Conservation (phyloP, 2,113 vertebrate genomes). For the Hippocampus barbouri region DNA sequence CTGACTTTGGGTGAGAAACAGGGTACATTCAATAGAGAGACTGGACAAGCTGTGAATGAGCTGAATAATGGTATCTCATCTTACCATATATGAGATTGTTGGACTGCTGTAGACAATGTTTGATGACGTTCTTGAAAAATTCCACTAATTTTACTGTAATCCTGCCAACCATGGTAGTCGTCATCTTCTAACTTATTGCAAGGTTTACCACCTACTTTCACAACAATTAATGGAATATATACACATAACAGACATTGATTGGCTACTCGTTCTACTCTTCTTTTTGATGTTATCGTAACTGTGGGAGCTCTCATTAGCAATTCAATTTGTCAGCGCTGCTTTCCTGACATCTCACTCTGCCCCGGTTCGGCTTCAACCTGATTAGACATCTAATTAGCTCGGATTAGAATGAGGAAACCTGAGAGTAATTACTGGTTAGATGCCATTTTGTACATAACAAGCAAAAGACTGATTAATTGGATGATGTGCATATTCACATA, state of each 20-base stretch:
- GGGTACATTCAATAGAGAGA: too few relatives aligned
- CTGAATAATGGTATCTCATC: background rate
- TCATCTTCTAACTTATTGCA: background rate
- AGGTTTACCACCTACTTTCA: background rate
- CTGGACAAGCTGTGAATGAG: background rate
- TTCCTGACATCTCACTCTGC: slow-evolving; percentile 3
- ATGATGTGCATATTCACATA: background rate
- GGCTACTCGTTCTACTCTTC: background rate
- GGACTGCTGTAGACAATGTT: background rate
- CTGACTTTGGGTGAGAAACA: too few relatives aligned
- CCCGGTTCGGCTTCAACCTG: slow-evolving; percentile 1
- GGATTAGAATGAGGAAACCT: background rate
- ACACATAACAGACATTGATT: background rate
- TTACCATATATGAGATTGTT: background rate
- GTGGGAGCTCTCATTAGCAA: slow-evolving; percentile 2
- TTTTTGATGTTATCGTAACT: slow-evolving; percentile 1
- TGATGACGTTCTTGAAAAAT: background rate
- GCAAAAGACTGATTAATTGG: background rate
- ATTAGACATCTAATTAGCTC: slow-evolving; percentile 4
- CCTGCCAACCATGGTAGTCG: background rate
- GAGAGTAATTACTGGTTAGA: slow-evolving; percentile 1
- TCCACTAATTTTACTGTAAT: background rate
- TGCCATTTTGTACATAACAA: background rate
- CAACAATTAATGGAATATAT: background rate
- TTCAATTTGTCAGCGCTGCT: background rate